A percentile compares a stretch with the other conserved stretches of the same genome.
Conservation (phyloP, 2,888 invertebrate genomes). For the Argyra leucocephala region DNA sequence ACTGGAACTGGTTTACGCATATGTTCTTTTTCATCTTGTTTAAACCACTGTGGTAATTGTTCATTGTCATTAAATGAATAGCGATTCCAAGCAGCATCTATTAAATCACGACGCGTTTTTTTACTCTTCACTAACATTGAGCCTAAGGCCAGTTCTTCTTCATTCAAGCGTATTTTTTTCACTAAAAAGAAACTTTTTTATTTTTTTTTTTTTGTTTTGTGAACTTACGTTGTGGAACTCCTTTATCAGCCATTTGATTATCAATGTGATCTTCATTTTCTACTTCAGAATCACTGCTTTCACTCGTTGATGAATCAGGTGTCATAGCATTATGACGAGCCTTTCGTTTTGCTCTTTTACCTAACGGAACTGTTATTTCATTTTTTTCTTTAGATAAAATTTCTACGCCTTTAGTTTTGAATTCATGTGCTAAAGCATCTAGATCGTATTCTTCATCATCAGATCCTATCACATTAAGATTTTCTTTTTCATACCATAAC, state of each 20-base stretch:
- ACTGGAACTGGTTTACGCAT: constrained; percentile 76
- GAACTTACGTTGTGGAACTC: constrained; percentile 12
- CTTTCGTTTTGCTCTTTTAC: constrained; percentile 39
- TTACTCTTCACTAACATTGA: constrained; percentile 82
- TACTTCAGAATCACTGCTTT: constrained; percentile 30
- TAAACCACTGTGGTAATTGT: constrained; percentile 92
- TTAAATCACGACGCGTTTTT: constrained; percentile 80
- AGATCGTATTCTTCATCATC: constrained; percentile 81
- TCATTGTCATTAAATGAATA: constrained; percentile 88
- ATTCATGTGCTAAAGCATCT: constrained; percentile 64
- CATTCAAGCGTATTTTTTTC: constrained; percentile 63
- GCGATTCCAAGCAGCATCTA: constrained; percentile 87
- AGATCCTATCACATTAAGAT: constrained; percentile 66
- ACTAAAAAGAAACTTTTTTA: constrained; percentile 13
- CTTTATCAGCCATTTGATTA: constrained; percentile 19
- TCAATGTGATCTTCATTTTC: constrained; percentile 30
- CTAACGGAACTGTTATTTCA: constrained; percentile 24
- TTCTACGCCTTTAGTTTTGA: constrained; percentile 58
- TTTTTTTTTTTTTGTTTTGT: constrained; percentile 30
- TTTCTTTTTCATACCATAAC: constrained; percentile 79
- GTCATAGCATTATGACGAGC: constrained; percentile 31
- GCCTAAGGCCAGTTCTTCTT: constrained; percentile 86
- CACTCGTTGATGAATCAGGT: constrained; percentile 28
- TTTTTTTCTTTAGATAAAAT: constrained; percentile 36
- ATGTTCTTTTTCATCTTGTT: constrained; percentile 83